A percentile compares a stretch with the other conserved stretches of the same genome.
Conservation (phyloP, 2,888 invertebrate species). For the Caenorhabditis imperialis region DNA sequence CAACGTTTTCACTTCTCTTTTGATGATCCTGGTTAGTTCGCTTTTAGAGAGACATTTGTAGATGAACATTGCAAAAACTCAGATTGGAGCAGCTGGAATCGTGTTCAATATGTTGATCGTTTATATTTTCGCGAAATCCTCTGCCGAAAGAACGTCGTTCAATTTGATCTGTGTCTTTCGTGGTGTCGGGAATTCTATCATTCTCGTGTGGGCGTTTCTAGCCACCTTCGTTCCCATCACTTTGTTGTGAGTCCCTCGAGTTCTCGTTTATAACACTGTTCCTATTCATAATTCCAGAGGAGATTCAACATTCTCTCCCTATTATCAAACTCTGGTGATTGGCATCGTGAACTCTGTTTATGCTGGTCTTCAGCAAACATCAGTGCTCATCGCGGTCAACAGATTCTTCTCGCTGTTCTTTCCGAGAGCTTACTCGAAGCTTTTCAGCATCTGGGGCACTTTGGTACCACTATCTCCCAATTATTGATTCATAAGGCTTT, state of each 20-base stretch:
- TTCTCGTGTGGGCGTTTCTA: constrained; percentile 16
- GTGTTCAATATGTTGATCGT: constrained; percentile 9
- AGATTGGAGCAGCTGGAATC: constrained; percentile 9
- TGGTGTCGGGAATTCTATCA: constrained; percentile 12
- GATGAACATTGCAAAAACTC: too few species aligned
- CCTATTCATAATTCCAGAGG: constrained; percentile 14
- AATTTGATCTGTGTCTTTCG: constrained; percentile 34
- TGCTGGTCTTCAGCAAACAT: constrained; percentile 9
- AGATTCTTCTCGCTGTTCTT: constrained; percentile 21
- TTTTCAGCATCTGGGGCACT: constrained; percentile 11
- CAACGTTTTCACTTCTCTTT: background rate
- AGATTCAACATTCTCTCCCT: constrained; percentile 10
- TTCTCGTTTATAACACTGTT: background rate
- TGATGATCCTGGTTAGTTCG: background rate
- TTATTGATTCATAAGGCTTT: background rate
- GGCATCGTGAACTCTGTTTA: constrained; percentile 8
- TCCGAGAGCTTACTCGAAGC: constrained; percentile 4
- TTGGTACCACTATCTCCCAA: constrained; percentile 2
- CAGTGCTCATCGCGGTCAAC: constrained; percentile 20
- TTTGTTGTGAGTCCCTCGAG: constrained; percentile 4
- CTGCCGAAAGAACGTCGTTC: constrained; percentile 23
- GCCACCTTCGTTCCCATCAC: constrained; percentile 23
- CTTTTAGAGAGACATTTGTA: background rate
- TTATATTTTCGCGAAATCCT: constrained; percentile 4
- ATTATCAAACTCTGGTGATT: constrained; percentile 15